Percentiles rank a stretch among this genome's conserved stretches.
Conservation (phyloP, 2,113 vertebrate species). For the Ramphastos sulfuratus region DNA sequence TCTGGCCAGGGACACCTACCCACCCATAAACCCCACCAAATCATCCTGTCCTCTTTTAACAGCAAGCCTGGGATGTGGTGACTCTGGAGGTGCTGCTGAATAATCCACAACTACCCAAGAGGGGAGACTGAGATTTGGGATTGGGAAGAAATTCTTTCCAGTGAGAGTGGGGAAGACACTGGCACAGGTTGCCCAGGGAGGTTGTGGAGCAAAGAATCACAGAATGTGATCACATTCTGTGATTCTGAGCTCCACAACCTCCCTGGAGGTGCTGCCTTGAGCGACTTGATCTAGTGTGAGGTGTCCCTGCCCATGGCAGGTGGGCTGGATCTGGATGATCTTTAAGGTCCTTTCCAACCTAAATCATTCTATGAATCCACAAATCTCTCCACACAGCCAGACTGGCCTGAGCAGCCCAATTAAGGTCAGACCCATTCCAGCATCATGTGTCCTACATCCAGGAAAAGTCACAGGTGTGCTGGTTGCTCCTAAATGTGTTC, state of each 20-base stretch:
- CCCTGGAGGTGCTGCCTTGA: too few relatives aligned
- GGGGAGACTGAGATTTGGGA: too few relatives aligned
- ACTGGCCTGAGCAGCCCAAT: accelerated
- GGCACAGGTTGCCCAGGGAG: too few relatives aligned
- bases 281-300: too few relatives aligned
- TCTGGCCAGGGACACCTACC: neutral
- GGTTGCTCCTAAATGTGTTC: neutral
- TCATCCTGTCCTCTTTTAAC: neutral
- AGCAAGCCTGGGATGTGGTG: neutral
- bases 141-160: too few relatives aligned
- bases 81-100: neutral
- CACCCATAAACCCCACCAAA: neutral
- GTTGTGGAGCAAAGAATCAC: too few relatives aligned
- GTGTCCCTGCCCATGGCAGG: too few relatives aligned
- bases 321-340: too few relatives aligned
- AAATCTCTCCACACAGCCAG: neutral
- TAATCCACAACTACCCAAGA: neutral
- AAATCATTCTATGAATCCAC: neutral
- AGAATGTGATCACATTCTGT: too few relatives aligned
- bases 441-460: neutral
- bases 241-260: too few relatives aligned
- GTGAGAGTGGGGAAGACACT: too few relatives aligned
- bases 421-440: neutral
- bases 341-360: neutral
- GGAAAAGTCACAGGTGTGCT: accelerated